Conservation (phyloP, 2,797 vertebrate genomes). For the Fistularia tabacaria region DNA sequence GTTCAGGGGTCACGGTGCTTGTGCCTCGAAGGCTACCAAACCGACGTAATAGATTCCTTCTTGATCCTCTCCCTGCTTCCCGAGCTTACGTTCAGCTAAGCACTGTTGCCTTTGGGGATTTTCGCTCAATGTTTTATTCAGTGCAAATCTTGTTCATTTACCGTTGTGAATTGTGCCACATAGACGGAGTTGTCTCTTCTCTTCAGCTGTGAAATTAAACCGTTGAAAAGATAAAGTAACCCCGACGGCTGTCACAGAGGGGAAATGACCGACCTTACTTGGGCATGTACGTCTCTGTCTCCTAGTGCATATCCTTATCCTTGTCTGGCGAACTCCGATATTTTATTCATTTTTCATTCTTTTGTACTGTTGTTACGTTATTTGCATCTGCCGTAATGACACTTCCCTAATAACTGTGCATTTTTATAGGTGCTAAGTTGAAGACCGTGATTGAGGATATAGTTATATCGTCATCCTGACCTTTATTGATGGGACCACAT, state of each 20-base stretch:
- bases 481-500: slow-evolving; percentile 34
- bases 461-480: slow-evolving; percentile 29
- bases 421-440: not conserved
- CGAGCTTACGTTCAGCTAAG: slow-evolving; percentile 36
- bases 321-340: too few relatives aligned
- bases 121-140: slow-evolving; percentile 56
- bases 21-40: slow-evolving; percentile 30
- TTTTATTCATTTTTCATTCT: too few relatives aligned
- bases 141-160: slow-evolving; percentile 52
- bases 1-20: slow-evolving; percentile 21
- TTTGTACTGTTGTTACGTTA: too few relatives aligned
- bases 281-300: not conserved
- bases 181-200: slow-evolving; percentile 43
- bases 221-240: slow-evolving; percentile 4
- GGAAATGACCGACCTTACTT: slow-evolving; percentile 28
- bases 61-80: slow-evolving; percentile 14
- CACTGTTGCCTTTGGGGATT: slow-evolving; percentile 30
- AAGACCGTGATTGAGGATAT: slow-evolving; percentile 19
- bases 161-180: slow-evolving; percentile 42
- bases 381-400: too few relatives aligned
- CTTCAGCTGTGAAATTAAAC: slow-evolving; percentile 53
- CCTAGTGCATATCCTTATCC: not conserved
- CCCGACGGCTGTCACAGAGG: slow-evolving; percentile 5
- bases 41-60: slow-evolving; percentile 38
- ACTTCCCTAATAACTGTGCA: too few relatives aligned